A percentile compares a stretch with the other conserved stretches of the same genome.
Conservation (phyloP, 1,140 invertebrate species). For the Drosophila pachea region DNA sequence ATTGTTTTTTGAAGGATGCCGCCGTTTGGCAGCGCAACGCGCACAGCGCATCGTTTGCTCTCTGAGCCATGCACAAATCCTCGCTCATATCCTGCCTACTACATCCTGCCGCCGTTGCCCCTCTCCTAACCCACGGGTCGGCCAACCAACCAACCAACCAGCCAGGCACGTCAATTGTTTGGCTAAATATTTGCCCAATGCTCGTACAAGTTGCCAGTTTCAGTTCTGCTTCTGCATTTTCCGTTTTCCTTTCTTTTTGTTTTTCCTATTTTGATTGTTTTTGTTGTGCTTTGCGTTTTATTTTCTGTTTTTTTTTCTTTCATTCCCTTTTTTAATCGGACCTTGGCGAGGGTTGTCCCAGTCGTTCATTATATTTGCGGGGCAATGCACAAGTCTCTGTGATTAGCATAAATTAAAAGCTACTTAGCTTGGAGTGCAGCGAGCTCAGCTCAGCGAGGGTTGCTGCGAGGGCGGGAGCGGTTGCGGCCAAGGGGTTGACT, state of each 20-base stretch:
- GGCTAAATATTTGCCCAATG: constrained; percentile 70
- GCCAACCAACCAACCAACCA: constrained; percentile 30
- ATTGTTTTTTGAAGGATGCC: constrained; percentile 45
- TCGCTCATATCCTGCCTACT: constrained; percentile 71
- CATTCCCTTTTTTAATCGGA: too few species aligned
- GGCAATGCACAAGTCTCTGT: constrained; percentile 9
- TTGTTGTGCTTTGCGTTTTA: constrained; percentile 8
- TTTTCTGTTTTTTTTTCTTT: background rate
- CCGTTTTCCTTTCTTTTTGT: background rate
- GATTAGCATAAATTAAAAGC: constrained; percentile 28
- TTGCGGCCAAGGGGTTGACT: background rate
- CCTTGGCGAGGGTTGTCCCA: constrained; percentile 28
- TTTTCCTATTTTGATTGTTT: constrained; percentile 2
- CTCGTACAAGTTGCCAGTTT: constrained; percentile 74
- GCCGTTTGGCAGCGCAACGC: constrained; percentile 26
- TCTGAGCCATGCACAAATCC: constrained; percentile 57
- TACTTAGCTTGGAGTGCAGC: constrained; percentile 1
- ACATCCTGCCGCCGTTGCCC: constrained; percentile 15
- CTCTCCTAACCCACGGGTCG: constrained; percentile 1
- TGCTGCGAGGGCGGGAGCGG: background rate
- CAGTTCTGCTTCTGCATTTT: constrained; percentile 34
- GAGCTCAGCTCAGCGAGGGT: background rate
- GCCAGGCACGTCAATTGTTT: constrained; percentile 73
- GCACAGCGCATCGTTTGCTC: constrained; percentile 30
- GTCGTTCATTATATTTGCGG: constrained; percentile 12